Base-by-base conservation (phyloP, 2,113 vertebrate genomes). In the Vidua chalybeata region DNA sequence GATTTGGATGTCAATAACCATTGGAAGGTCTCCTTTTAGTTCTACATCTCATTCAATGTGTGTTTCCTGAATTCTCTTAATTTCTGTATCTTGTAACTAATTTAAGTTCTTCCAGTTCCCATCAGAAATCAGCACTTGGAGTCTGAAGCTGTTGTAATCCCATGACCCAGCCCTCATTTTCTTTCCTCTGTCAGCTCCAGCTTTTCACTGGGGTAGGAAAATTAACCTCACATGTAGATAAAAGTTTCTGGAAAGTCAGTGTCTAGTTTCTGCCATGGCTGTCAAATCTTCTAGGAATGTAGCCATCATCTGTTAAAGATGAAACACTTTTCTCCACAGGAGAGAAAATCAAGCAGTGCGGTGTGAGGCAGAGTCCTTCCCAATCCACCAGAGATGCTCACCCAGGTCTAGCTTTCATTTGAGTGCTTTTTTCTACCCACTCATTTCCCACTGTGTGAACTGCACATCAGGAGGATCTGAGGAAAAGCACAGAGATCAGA, bases 371-470 rank as follows among this genome's bases (percentile, higher is more conserved):
- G 35, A 96, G 66, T 69, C 35, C 37, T 87, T 90, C 62, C 79
- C 63, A 88, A 19, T 75, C 88, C 87, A 90, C 74, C n/a, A 87
- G 82, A 96, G 73, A 94, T 51, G 61, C 75, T 73, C 3, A 2
- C 45, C 79, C 91, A 64, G 21, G 59, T 94, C 94, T 92, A 64
- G 74, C 81, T 97, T 97, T 92, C 62, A 82, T 94, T 66, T 87
- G 30, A 79, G 80, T n/a, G 14, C 17, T 48, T 96, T 91, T 33
- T 89, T 85, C 91, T 92, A 71, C 78, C 84, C 84, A 86, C 80
- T 97, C 63, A 84, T 93, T 97, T 96, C 74, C 46, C 76, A 43
- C 5, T 49, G 43, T 84, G 63, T 78, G 86, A 97, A 72, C 55
- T 83, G 46, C 66, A 94, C 83, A 84, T 69, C 51, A 69, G 86